These are phyloP conservation scores for Calephelis nemesis DNA, from an alignment of 1,140 invertebrate genomes.

Conservation along the genomic window DNA sequence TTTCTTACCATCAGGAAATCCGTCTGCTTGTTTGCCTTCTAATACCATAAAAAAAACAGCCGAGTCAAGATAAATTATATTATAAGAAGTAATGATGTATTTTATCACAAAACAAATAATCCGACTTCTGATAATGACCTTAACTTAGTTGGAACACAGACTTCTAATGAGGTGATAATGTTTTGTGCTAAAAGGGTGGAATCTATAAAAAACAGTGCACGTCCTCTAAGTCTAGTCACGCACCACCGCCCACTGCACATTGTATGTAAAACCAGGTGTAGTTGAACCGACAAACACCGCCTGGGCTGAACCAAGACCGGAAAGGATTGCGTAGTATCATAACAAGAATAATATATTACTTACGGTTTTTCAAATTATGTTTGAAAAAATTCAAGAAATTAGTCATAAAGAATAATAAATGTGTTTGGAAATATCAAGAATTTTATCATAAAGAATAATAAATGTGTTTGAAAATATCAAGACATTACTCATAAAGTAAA, in stretches of 20 bases:
- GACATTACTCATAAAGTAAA: too few relatives aligned
- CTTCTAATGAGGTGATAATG: neutral
- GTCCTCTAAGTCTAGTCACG: constrained; percentile 22
- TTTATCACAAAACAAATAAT: too few relatives aligned
- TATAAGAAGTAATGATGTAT: too few relatives aligned
- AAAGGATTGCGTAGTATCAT: constrained; percentile 19
- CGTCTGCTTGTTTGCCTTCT: too few relatives aligned
- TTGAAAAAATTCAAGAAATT: too few relatives aligned
- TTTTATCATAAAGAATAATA: too few relatives aligned
- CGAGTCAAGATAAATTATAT: too few relatives aligned
- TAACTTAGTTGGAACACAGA: neutral
- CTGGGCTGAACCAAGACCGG: constrained; percentile 53
- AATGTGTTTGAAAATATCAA: too few relatives aligned
- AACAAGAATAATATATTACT: neutral
- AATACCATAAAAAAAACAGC: too few relatives aligned
- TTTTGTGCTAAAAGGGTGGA: constrained; percentile 13
- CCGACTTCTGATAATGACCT: too few relatives aligned
- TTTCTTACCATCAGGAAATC: too few relatives aligned
- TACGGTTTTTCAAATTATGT: neutral
- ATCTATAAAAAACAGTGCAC: constrained; percentile 22
- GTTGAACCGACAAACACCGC: constrained; percentile 48
- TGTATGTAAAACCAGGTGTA: constrained; percentile 62
- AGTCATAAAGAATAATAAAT: neutral
- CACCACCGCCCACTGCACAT: constrained; percentile 54
- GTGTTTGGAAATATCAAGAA: too few relatives aligned